These are phyloP conservation scores for Mastigias papua DNA, from an alignment of 30 jellyfish, hydroid and myxozoan genomes.

Conservation along the genomic window DNA sequence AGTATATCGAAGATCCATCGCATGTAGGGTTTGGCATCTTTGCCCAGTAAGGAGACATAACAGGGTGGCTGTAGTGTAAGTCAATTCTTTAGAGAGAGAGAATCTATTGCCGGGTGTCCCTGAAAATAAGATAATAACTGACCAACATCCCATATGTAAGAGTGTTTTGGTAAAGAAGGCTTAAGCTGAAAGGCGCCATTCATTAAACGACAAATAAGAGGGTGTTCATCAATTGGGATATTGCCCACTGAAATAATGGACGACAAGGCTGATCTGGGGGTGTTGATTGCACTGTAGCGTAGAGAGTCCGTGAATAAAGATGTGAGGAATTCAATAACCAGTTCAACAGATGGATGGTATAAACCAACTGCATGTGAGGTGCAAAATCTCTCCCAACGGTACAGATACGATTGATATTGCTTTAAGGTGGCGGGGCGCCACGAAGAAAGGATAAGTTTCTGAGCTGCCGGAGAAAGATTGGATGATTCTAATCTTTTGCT, in stretches of 20 bases:
- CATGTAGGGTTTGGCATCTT: not conserved
- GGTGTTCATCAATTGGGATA: too few species aligned
- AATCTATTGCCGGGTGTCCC: not conserved
- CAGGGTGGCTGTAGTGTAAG: constrained; percentile 1
- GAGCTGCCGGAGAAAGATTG: not conserved
- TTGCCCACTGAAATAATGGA: too few species aligned
- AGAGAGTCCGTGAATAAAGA: too few species aligned
- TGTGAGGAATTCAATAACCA: too few species aligned
- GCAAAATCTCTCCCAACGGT: not conserved
- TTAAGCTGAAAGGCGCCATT: too few species aligned
- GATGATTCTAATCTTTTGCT: not conserved
- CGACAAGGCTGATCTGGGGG: too few species aligned
- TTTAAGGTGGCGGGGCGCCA: not conserved
- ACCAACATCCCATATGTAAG: too few species aligned
- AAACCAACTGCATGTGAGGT: not conserved
- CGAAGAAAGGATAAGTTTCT: not conserved
- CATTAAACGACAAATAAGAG: not conserved
- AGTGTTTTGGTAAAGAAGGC: too few species aligned
- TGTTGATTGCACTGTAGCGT: too few species aligned
- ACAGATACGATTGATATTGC: not conserved
- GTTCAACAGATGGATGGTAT: too few species aligned
- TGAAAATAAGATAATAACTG: not conserved
- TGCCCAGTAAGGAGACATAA: constrained; percentile 8
- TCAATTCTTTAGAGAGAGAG: not conserved
- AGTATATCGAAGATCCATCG: not conserved